phyloP scores from a whole-genome alignment of 2,113 vertebrate genomes.

The Bubo scandiacus region DNA sequence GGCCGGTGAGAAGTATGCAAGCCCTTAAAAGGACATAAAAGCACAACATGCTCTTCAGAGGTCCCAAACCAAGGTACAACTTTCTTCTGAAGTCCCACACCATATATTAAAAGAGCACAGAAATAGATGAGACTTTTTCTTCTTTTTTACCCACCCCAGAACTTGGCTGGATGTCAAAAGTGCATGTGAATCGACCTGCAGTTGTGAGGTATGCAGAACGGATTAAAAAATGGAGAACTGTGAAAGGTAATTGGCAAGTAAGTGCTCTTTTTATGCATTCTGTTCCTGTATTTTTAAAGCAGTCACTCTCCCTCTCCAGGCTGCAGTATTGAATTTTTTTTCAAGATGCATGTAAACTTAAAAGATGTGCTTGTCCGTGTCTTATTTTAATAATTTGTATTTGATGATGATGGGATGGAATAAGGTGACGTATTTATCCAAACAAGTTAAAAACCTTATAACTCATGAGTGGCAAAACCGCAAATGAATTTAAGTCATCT shows the following conservation, averaged over 20 bases:
- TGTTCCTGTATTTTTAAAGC: not conserved
- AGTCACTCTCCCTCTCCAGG: slow-evolving; percentile 39
- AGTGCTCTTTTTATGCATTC: slow-evolving; percentile 50
- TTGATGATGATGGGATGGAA: slow-evolving; percentile 68
- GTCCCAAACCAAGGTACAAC: not conserved
- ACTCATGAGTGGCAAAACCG: slow-evolving; percentile 70
- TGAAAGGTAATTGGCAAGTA: slow-evolving; percentile 94
- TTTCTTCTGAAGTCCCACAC: not conserved
- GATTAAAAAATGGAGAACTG: slow-evolving; percentile 79
- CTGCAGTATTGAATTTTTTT: slow-evolving; percentile 69
- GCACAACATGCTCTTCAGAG: not conserved
- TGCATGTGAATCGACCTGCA: slow-evolving; percentile 88
- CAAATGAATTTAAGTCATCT: slow-evolving; percentile 74
- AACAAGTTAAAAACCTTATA: slow-evolving; percentile 72
- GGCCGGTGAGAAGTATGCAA: not conserved
- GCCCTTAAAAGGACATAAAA: not conserved
- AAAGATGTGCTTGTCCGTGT: slow-evolving; percentile 70
- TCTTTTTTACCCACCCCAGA: slow-evolving; percentile 69
- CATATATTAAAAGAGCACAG: not conserved
- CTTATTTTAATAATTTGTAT: slow-evolving; percentile 78
- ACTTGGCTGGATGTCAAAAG: slow-evolving; percentile 84
- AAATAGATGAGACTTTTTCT: not conserved
- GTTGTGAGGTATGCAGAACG: slow-evolving; percentile 85
- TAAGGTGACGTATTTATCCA: slow-evolving; percentile 71
- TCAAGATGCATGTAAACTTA: slow-evolving; percentile 70